Evolutionary conservation across 2,888 invertebrate species (phyloP).

Genomic region (Ethmia dodecea): DNA sequence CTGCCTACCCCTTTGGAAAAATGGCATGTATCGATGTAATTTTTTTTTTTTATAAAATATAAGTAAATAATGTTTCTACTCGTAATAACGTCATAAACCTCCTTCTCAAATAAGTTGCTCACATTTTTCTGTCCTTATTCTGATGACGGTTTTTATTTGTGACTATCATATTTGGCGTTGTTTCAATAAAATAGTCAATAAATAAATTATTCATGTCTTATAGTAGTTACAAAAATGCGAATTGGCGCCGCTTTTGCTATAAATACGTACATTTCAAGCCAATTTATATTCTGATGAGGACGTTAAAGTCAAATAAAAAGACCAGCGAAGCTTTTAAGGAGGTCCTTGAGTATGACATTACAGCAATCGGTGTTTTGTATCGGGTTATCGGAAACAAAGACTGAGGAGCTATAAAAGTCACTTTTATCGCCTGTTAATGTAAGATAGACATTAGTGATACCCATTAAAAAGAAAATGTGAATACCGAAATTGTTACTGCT

Average conservation of each 20-base stretch:
- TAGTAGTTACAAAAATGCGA: constrained; percentile 11
- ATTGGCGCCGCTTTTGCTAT: constrained; percentile 38
- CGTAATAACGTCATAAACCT: no score
- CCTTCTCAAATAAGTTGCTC: no score
- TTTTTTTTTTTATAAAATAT: no score
- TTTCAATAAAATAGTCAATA: constrained; percentile 1
- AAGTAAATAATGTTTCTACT: no score
- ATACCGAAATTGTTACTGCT: no score
- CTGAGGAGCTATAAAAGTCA: constrained; percentile 30
- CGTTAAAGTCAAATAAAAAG: constrained; percentile 39
- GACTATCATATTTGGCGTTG: neutral
- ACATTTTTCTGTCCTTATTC: no score
- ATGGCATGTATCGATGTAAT: no score
- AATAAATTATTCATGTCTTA: constrained; percentile 4
- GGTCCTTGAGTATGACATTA: constrained; percentile 37
- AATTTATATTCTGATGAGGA: constrained; percentile 45
- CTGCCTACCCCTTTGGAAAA: no score
- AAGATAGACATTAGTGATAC: constrained; percentile 16
- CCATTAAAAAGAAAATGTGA: no score
- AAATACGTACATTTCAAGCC: constrained; percentile 30
- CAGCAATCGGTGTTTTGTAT: constrained; percentile 24
- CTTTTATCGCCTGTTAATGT: constrained; percentile 22
- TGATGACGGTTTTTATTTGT: no score
- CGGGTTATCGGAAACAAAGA: constrained; percentile 31
- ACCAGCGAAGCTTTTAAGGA: constrained; percentile 38